Base-by-base conservation (phyloP, 2,888 invertebrate species). In the Cepaea hortensis region DNA sequence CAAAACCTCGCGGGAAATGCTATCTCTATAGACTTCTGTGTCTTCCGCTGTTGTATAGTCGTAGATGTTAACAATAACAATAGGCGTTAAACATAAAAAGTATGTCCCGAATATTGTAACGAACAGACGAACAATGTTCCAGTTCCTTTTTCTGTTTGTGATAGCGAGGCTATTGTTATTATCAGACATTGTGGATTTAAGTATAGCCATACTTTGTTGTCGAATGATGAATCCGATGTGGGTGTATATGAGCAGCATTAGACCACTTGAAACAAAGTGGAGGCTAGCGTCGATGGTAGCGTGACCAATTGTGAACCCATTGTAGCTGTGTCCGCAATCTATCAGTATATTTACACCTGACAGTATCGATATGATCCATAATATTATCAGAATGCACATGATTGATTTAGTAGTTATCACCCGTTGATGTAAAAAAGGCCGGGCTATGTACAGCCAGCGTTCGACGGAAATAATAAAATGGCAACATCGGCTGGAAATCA, bases 371-470 rank as follows among this genome's bases (percentile, higher is more conserved):
- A 72, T n/a, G 3, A 72, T n/a, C 72, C 72, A 72, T 4, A 9
- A n/a, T n/a, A 72, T 3, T n/a, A 72, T 72, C 72, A 72, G 9
- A 23, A n/a, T n/a, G 23, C 72, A 72, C n/a, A 3, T 6, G 7
- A 23, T 72, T 72, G 72, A 72, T 23, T 4, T 72, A 9, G 20
- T 20, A 9, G 46, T 76, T 50, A 76, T 50, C 50, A 76, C 48
- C 13, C 50, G 9, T 15, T 76, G 76, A 48, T 76, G 76, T 20
- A 48, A 3, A 50, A 76, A 76, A 3, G 76, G 76, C 18, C 50
- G 15, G 76, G 76, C 76, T 46, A 76, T 76, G 50, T 76, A 76
- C 9, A 76, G 11, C 76, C 76, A 76, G 13, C 76, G 76, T 23
- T 76, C 76, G 7, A 76, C 48, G 3, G 76, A 76, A 50, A 76